phyloP scores from a whole-genome alignment of 2,113 vertebrate genomes.

The Neomonachus schauinslandi region DNA sequence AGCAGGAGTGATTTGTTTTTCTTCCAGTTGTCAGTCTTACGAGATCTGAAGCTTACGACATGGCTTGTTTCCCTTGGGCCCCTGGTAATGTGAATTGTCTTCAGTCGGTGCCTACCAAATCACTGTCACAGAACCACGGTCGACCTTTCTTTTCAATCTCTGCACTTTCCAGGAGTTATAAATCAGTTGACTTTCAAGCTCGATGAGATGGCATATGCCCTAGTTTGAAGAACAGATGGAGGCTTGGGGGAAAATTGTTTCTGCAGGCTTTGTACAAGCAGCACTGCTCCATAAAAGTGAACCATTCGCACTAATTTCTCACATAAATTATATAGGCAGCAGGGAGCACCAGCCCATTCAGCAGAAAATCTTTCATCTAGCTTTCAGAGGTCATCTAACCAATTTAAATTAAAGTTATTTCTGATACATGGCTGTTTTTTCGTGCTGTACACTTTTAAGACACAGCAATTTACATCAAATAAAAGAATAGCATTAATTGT shows the following conservation, averaged over 20 bases:
- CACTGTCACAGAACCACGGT: constrained; percentile 81
- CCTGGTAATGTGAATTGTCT: constrained; percentile 82
- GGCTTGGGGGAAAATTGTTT: constrained; percentile 90
- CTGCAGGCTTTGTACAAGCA: constrained; percentile 89
- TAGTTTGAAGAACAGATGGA: constrained; percentile 92
- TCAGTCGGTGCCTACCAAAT: constrained; percentile 86
- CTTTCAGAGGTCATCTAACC: constrained; percentile 88
- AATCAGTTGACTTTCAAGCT: constrained; percentile 90
- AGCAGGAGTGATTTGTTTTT: constrained; percentile 75
- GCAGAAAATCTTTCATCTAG: constrained; percentile 87
- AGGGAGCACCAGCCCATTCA: constrained; percentile 86
- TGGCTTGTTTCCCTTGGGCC: constrained; percentile 75
- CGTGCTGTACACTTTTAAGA: constrained; percentile 76
- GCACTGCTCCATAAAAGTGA: constrained; percentile 88
- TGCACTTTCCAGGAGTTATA: constrained; percentile 87
- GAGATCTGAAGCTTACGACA: constrained; percentile 75
- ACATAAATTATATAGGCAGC: constrained; percentile 89
- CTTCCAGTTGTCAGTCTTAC: constrained; percentile 64
- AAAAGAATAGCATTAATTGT: constrained; percentile 76
- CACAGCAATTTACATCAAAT: constrained; percentile 79
- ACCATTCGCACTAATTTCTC: constrained; percentile 88
- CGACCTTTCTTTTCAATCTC: constrained; percentile 88
- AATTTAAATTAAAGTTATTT: constrained; percentile 88
- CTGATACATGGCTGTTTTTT: constrained; percentile 82
- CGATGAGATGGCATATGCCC: constrained; percentile 90